Conservation (phyloP, 1,140 invertebrate species). For the Zaprionus inermis region DNA sequence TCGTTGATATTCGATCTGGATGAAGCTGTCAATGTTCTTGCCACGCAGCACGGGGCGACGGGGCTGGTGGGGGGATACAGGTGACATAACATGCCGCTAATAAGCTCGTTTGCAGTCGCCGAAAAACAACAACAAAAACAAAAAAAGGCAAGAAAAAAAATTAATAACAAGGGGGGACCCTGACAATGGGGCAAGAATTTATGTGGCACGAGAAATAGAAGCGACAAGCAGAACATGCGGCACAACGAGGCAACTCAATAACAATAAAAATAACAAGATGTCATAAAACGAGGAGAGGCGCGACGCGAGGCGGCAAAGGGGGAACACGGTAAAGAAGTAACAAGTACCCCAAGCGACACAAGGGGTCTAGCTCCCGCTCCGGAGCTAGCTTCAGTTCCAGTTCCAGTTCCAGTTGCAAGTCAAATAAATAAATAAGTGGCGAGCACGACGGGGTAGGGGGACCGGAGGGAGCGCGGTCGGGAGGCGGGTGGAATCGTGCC, state of each 20-base stretch:
- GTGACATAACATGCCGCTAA: conserved; percentile 58
- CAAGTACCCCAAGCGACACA: conserved; percentile 40
- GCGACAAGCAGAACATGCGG: not conserved
- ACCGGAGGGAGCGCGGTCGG: not conserved
- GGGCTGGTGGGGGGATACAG: not conserved
- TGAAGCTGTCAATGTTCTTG: conserved; percentile 71
- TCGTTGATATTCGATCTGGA: conserved; percentile 58
- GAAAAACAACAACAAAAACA: not conserved
- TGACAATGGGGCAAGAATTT: conserved; percentile 45
- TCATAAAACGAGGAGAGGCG: conserved; percentile 59
- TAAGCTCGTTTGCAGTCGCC: conserved; percentile 65
- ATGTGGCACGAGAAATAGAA: conserved; percentile 29
- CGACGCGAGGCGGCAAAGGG: conserved; percentile 6
- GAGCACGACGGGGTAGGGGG: conserved; percentile 30
- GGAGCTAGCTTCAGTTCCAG: not conserved
- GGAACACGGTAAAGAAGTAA: conserved; percentile 32
- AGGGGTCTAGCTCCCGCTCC: not conserved
- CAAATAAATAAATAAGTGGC: conserved; percentile 55
- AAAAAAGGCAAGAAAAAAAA: conserved; percentile 36
- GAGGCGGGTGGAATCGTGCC: conserved; percentile 26
- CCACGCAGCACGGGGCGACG: not conserved
- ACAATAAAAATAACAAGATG: conserved; percentile 81
- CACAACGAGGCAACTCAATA: conserved; percentile 73
- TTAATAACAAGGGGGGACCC: conserved; percentile 60
- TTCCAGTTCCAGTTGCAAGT: not conserved